Evolutionary conservation across 2,888 invertebrate genomes (phyloP), one percentile per base, ranked within the genome.

Genomic region (Tupiocoris notatus): DNA sequence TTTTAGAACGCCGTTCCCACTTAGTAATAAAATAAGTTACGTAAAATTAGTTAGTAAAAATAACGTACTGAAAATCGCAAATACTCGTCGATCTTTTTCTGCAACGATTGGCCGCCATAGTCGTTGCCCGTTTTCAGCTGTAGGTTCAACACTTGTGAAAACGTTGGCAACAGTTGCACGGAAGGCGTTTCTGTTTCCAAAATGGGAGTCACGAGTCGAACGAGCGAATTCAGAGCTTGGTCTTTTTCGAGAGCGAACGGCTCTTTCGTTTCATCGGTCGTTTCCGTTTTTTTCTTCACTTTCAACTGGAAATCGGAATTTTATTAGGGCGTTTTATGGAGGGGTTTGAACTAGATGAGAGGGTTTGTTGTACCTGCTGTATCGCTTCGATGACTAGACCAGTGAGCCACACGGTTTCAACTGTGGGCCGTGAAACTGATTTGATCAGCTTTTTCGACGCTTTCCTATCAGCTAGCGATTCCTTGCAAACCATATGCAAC

Each of bases 371-470:
- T 54, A 79, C 79, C 70, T 77, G 77, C 24, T 24, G 65, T 0
- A 79, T 39, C 9, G 62, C 75, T 17, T 74, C 73, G 23, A 77
- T 57, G 23, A 79, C 79, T 0, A 76, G 16, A 1, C 77, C 56
- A 16, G 77, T 77, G 2, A 76, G 66, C 79, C 79, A 79, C 0
- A 77, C 57, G 20, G 61, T 25, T n/a, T 76, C 66, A 12, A 24
- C 21, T 1, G 65, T 58, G 16, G 77, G 77, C 2, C 61, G 54
- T 9, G 66, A 66, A 7, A 79, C 79, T 3, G 63, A 62, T 59
- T 66, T 66, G 39, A 79, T 74, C 12, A 79, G 67, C 21, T 76
- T 59, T 58, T 79, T 79, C 7, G 77, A 57, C 0, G 77, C 23
- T 20, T 61, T 63, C 63, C 39, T 68, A 0, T 66, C 70, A 7